These are phyloP conservation scores for Ia io DNA, from an alignment of 2,113 vertebrate genomes.

Conservation along the genomic window DNA sequence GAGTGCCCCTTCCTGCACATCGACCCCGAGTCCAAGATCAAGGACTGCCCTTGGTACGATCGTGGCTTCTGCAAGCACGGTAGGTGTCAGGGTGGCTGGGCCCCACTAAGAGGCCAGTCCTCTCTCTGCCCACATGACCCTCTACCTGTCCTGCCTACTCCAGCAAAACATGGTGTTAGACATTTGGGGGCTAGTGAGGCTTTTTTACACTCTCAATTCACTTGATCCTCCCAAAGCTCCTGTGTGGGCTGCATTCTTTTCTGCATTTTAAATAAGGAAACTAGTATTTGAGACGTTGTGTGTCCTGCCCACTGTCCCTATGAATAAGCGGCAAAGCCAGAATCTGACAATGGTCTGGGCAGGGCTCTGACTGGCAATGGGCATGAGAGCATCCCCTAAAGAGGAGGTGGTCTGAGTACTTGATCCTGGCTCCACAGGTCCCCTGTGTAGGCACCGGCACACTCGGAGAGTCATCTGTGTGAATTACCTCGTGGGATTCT, in stretches of 20 bases:
- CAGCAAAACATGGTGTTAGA: background rate
- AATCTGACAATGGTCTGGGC: background rate
- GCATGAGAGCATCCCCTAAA: background rate
- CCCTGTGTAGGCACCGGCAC: slow-evolving; percentile 96
- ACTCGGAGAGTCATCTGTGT: slow-evolving; percentile 98
- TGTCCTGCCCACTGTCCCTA: background rate
- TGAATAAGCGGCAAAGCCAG: background rate
- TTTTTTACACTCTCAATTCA: background rate
- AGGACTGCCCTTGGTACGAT: slow-evolving; percentile 99
- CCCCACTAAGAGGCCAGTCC: background rate
- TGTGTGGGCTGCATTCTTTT: background rate
- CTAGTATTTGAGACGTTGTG: background rate
- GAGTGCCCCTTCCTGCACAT: slow-evolving; percentile 99
- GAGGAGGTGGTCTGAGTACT: background rate
- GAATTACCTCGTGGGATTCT: slow-evolving; percentile 99
- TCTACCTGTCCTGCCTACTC: background rate
- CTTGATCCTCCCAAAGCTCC: background rate
- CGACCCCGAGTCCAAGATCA: slow-evolving; percentile 99
- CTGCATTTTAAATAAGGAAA: background rate
- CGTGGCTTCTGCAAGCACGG: slow-evolving; percentile 99
- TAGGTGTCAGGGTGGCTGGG: slow-evolving; percentile 75
- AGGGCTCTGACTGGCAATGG: background rate
- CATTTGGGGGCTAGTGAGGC: background rate
- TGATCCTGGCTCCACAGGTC: slow-evolving; percentile 84
- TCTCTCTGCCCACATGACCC: background rate